A percentile compares a stretch with the other conserved stretches of the same genome.
phyloP scores from a whole-genome alignment of 2,113 vertebrate species.

The Malurus elegans region DNA sequence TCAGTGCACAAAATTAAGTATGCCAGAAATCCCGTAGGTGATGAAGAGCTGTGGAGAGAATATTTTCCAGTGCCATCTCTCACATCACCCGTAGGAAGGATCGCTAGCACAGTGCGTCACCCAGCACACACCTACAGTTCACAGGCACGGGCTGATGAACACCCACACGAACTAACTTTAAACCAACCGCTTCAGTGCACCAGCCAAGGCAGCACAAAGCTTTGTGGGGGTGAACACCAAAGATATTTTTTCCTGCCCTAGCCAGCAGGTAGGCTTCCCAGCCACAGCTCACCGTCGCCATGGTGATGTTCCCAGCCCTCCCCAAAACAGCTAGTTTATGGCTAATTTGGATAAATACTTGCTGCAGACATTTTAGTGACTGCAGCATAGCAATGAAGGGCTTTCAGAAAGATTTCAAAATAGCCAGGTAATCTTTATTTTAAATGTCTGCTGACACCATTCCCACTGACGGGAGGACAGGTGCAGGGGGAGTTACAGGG shows the following conservation, averaged over 20 bases:
- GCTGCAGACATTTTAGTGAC: not conserved
- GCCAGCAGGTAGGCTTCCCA: conserved; percentile 24
- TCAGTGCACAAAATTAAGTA: not conserved
- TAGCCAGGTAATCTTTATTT: not conserved
- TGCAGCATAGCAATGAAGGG: not conserved
- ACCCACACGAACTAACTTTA: not conserved
- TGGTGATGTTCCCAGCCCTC: not conserved
- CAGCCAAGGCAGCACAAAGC: not conserved
- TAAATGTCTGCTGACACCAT: not conserved
- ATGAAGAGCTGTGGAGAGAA: not conserved
- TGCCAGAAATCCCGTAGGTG: not conserved
- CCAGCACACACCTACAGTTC: not conserved
- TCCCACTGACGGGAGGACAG: not conserved
- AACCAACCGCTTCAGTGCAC: not conserved
- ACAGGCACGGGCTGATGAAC: not conserved
- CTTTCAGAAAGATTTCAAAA: not conserved
- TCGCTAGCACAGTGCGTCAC: not conserved
- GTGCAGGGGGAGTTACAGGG: not conserved
- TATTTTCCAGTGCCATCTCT: not conserved
- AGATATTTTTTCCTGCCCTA: not conserved
- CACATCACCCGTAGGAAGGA: not conserved
- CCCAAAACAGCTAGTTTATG: not conserved
- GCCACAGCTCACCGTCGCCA: not conserved
- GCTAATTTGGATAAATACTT: conserved; percentile 6
- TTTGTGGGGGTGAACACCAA: not conserved